These are phyloP conservation scores for Rotaria macrura DNA, from an alignment of 2,888 invertebrate species.

Conservation along the genomic window DNA sequence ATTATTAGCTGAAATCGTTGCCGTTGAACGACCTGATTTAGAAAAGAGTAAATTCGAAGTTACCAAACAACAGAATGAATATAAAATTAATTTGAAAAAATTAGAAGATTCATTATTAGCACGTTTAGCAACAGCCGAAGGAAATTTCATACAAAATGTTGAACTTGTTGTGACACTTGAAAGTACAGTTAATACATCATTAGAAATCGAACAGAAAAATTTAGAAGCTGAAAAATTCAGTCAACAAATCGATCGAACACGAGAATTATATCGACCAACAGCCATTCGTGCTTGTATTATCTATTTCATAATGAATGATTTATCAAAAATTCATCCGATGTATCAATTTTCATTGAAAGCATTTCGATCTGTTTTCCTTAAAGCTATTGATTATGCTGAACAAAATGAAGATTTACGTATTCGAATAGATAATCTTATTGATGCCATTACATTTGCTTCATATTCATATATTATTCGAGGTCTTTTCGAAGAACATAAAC, in stretches of 20 bases:
- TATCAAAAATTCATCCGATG: conserved; percentile 79
- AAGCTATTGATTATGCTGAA: conserved; percentile 78
- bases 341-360: conserved; percentile 84
- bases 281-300: conserved; percentile 72
- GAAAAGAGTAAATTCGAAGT: conserved; percentile 49
- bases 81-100: conserved; percentile 81
- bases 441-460: conserved; percentile 83
- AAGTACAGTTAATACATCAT: conserved; percentile 83
- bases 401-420: conserved; percentile 66
- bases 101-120: conserved; percentile 83
- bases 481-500: conserved; percentile 85
- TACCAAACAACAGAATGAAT: conserved; percentile 65
- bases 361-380: conserved; percentile 91
- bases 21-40: conserved; percentile 50
- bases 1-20: conserved; percentile 47
- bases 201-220: conserved; percentile 77
- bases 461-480: conserved; percentile 87
- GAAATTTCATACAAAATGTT: conserved; percentile 73
- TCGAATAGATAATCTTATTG: conserved; percentile 76
- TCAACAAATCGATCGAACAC: conserved; percentile 53
- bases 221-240: conserved; percentile 83
- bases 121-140: conserved; percentile 70
- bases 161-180: conserved; percentile 70
- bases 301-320: conserved; percentile 76
- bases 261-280: conserved; percentile 60